Evolutionary conservation across 1,140 invertebrate species (phyloP).

Genomic region (Drosophila pandora): DNA sequence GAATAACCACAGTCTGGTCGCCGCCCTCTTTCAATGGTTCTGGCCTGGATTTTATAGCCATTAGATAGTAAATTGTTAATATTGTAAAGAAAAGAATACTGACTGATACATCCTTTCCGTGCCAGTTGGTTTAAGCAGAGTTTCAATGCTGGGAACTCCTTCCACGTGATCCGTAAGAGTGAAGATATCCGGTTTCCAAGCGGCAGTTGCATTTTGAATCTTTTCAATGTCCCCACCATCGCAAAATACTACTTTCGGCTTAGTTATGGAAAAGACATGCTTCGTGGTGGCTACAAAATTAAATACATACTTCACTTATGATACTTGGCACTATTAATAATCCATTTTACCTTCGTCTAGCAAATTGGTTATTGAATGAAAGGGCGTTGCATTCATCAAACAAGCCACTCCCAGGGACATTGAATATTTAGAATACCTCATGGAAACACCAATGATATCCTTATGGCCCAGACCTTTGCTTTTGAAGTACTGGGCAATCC

Average conservation of each 20-base stretch:
- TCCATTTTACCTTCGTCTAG: conserved; percentile 48
- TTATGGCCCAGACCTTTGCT: conserved; percentile 37
- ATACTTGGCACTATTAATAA: neutral
- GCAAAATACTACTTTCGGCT: conserved; percentile 64
- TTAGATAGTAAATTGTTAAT: no score
- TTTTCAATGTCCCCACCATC: conserved; percentile 60
- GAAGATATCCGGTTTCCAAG: conserved; percentile 53
- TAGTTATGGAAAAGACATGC: conserved; percentile 55
- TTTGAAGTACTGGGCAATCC: conserved; percentile 56
- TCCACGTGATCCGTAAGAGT: conserved; percentile 46
- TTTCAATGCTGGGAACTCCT: conserved; percentile 52
- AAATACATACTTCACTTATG: neutral
- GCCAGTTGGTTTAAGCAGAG: conserved; percentile 43
- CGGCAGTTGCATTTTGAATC: conserved; percentile 31
- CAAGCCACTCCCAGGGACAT: conserved; percentile 57
- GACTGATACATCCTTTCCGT: conserved; percentile 61
- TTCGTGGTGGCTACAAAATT: conserved; percentile 40
- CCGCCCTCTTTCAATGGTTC: conserved; percentile 39
- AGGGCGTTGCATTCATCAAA: conserved; percentile 59
- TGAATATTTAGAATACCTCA: conserved; percentile 58
- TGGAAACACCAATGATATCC: conserved; percentile 61
- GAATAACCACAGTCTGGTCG: conserved; percentile 73
- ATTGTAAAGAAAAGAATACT: conserved; percentile 5
- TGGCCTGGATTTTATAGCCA: conserved; percentile 28
- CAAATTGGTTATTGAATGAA: conserved; percentile 52